Percentiles rank a stretch among this genome's conserved stretches.
Evolutionary conservation across 23 tunicate genomes (phyloP).

Genomic region (Trididemnum clinides): DNA sequence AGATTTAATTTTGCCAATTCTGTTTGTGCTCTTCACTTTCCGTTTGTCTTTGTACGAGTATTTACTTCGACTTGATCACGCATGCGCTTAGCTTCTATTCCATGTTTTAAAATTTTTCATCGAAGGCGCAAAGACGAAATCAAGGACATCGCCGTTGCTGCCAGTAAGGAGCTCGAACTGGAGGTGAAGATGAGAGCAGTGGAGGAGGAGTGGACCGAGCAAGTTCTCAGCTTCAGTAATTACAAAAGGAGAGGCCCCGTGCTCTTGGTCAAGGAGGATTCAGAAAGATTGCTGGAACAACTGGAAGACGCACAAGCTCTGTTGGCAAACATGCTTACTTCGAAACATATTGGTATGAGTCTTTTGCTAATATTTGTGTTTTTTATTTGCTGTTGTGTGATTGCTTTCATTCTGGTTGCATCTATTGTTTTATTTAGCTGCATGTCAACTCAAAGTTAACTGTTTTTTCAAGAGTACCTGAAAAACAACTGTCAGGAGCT

Average conservation of each 20-base stretch:
- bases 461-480: no score
- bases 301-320: conserved; percentile 90
- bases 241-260: conserved; percentile 94
- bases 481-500: no score
- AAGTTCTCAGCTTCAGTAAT: conserved; percentile 85
- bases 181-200: conserved; percentile 92
- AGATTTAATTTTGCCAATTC: no score
- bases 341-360: conserved; percentile 79
- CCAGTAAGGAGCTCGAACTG: conserved; percentile 87
- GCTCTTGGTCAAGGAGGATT: conserved; percentile 77
- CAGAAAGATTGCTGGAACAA: conserved; percentile 81
- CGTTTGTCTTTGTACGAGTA: no score
- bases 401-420: no score
- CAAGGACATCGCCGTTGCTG: conserved; percentile 69
- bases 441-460: no score
- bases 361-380: background rate
- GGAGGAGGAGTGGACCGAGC: conserved; percentile 95
- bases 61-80: no score
- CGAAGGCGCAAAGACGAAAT: conserved; percentile 75
- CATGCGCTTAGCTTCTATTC: background rate
- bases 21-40: no score
- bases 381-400: no score
- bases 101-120: no score
- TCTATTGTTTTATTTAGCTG: no score
- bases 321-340: conserved; percentile 86